Evolutionary conservation across 1,140 invertebrate genomes (phyloP).

Genomic region (Drosophila santomea): DNA sequence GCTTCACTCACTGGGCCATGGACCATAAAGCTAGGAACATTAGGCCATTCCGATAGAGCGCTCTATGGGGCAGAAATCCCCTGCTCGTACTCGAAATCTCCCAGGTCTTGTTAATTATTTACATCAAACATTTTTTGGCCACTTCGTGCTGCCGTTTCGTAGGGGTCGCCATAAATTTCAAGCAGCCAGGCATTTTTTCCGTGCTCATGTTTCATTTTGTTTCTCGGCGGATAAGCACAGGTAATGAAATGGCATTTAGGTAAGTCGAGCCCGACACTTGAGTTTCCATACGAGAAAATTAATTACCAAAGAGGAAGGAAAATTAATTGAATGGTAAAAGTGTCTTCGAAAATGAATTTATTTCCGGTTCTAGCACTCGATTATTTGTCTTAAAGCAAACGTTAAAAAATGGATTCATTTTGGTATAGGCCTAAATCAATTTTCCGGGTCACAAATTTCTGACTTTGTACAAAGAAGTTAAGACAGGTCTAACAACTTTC

Average conservation of each 20-base stretch:
- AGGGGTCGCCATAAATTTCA: constrained; percentile 41
- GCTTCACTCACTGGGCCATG: constrained; percentile 1
- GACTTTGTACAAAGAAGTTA: neutral
- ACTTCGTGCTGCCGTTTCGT: constrained; percentile 2
- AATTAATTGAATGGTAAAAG: constrained; percentile 6
- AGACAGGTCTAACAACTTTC: neutral
- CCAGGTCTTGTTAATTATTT: constrained; percentile 66
- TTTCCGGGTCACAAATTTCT: constrained; percentile 3
- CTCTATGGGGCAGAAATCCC: constrained; percentile 24
- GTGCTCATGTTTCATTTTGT: constrained; percentile 35
- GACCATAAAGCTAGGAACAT: constrained; percentile 46
- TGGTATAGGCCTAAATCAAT: neutral
- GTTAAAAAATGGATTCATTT: neutral
- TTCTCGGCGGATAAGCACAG: constrained; percentile 36
- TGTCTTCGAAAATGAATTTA: neutral
- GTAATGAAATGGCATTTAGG: constrained; percentile 66
- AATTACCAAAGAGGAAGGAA: constrained; percentile 5
- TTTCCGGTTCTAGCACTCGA: neutral
- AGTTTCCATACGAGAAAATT: constrained; percentile 17
- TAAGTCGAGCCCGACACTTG: constrained; percentile 37
- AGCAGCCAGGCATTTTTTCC: constrained; percentile 16
- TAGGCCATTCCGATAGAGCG: constrained; percentile 5
- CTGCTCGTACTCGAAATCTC: constrained; percentile 4
- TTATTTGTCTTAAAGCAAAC: neutral
- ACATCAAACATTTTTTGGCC: constrained; percentile 59